Conservation (phyloP, 2,888 invertebrate genomes). For the Caenorhabditis becei region DNA sequence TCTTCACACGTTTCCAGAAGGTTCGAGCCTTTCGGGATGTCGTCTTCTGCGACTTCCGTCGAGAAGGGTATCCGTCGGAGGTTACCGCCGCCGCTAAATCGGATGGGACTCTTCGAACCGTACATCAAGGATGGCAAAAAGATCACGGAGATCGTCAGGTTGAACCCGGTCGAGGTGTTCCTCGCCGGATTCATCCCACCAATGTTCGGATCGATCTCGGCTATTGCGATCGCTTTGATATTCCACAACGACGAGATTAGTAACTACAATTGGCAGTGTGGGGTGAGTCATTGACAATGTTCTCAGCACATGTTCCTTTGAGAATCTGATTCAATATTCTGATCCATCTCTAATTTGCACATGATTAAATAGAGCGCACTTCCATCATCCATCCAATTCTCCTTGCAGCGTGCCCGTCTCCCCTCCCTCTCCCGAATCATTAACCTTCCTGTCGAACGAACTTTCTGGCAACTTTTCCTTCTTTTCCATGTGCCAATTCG, state of each 20-base stretch:
- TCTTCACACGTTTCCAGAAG: background rate
- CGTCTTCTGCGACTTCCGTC: conserved; percentile 48
- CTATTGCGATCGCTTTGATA: conserved; percentile 7
- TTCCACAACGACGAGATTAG: conserved; percentile 80
- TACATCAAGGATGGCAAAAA: conserved; percentile 72
- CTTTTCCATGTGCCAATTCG: conserved; percentile 81
- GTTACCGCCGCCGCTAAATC: conserved; percentile 64
- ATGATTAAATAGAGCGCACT: too few species aligned
- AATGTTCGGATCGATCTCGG: conserved; percentile 77
- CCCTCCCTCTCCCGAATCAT: conserved; percentile 81
- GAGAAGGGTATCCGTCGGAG: conserved; percentile 58
- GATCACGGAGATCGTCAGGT: conserved; percentile 73
- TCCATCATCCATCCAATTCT: background rate
- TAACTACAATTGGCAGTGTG: conserved; percentile 81
- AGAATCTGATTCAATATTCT: conserved; percentile 79
- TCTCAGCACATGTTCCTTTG: too few species aligned
- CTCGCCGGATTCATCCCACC: conserved; percentile 77
- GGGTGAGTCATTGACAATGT: too few species aligned
- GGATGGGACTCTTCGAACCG: conserved; percentile 69
- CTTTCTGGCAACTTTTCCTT: conserved; percentile 80
- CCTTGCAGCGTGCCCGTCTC: conserved; percentile 77
- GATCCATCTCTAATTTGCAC: conserved; percentile 79
- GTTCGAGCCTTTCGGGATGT: conserved; percentile 2
- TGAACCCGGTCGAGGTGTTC: conserved; percentile 75
- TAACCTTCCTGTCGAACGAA: conserved; percentile 80